A percentile compares a stretch with the other conserved stretches of the same genome.
Conservation (phyloP, 1,140 invertebrate species). For the Ganaspis sp. region DNA sequence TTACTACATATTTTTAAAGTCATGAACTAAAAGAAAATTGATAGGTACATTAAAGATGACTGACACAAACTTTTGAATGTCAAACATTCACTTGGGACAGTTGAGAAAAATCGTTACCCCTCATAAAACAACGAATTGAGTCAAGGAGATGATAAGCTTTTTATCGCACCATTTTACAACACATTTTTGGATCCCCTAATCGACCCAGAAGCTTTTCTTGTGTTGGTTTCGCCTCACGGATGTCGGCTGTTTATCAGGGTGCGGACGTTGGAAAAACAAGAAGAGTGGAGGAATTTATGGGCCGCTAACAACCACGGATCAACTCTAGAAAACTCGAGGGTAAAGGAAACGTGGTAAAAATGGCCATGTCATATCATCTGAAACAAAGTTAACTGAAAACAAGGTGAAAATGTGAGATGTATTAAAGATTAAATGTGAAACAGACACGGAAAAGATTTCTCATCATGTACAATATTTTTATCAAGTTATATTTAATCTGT, state of each 20-base stretch:
- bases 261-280: background rate
- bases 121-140: slow-evolving; percentile 9
- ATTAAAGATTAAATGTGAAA: no score
- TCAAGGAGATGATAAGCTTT: slow-evolving; percentile 13
- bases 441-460: no score
- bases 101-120: background rate
- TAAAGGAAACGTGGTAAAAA: background rate
- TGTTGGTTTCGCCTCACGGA: background rate
- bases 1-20: background rate
- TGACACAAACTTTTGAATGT: slow-evolving; percentile 1
- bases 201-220: slow-evolving; percentile 2
- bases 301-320: background rate
- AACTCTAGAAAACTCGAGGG: background rate
- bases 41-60: background rate
- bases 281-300: background rate
- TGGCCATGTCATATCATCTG: background rate
- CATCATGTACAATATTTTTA: no score
- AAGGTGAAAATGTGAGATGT: background rate
- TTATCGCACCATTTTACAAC: slow-evolving; percentile 9
- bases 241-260: slow-evolving; percentile 12
- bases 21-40: background rate
- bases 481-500: background rate
- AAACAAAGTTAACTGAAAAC: background rate
- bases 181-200: slow-evolving; percentile 13
- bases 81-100: slow-evolving; percentile 1